Evolutionary conservation across 2,888 invertebrate genomes (phyloP).

Genomic region (Hirtodrosophila alboralis): DNA sequence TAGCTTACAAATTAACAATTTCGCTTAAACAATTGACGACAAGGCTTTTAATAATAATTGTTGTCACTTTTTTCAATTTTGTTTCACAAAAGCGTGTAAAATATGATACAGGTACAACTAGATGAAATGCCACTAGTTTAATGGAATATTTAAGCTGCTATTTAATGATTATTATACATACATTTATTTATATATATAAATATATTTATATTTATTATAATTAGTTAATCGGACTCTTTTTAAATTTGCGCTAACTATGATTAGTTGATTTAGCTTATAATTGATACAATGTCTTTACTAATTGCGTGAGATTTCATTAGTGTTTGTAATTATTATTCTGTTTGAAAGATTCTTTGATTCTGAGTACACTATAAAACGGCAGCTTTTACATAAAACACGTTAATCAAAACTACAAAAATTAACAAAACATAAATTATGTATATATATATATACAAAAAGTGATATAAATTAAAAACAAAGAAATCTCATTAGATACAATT

Average conservation of each 20-base stretch:
- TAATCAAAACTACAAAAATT: slow-evolving; percentile 1
- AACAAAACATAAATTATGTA: slow-evolving; percentile 8
- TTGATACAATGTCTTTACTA: slow-evolving; percentile 47
- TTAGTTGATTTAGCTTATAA: slow-evolving; percentile 38
- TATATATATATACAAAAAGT: slow-evolving; percentile 26
- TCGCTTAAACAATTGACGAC: slow-evolving; percentile 50
- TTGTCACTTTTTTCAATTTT: slow-evolving; percentile 24
- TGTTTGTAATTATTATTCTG: slow-evolving; percentile 16
- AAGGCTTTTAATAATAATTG: slow-evolving; percentile 43
- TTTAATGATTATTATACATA: slow-evolving; percentile 3
- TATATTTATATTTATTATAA: slow-evolving; percentile 30
- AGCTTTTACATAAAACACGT: slow-evolving; percentile 1
- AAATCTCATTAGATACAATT: slow-evolving; percentile 17
- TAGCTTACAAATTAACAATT: slow-evolving; percentile 32
- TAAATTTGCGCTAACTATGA: slow-evolving; percentile 41
- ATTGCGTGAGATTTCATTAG: slow-evolving; percentile 56
- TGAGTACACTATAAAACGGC: slow-evolving; percentile 7
- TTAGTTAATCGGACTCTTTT: slow-evolving; percentile 39
- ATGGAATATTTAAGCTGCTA: slow-evolving; percentile 14
- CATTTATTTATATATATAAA: too few species aligned
- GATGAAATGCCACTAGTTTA: slow-evolving; percentile 34
- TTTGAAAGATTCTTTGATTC: slow-evolving; percentile 17
- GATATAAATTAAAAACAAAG: slow-evolving; percentile 6
- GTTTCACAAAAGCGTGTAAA: slow-evolving; percentile 19
- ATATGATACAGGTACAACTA: slow-evolving; percentile 59